Base-by-base conservation (phyloP, 2,797 vertebrate genomes). In the Coilia nasus region DNA sequence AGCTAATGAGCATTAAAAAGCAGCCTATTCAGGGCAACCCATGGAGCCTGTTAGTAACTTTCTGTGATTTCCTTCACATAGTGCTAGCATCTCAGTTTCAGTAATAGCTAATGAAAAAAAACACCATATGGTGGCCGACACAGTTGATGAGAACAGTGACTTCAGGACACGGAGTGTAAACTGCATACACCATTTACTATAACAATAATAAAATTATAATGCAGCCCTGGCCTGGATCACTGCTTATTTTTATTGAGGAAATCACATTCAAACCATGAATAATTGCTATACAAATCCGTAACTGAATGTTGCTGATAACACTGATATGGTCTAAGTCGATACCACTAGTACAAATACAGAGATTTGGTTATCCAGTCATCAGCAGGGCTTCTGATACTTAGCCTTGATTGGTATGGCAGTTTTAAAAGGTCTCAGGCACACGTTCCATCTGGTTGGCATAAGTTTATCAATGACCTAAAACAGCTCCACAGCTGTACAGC, bases 241-340 rank as follows among this genome's bases (percentile, higher is more conserved):
- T 78, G 71, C 71, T 7, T 41, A 78, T 21, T 17, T 35, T 78
- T 19, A 44, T 78, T 15, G 35, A 7, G 17, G 31, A 19, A 78
- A 44, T 41, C 0, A 41, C 28, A 17, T 21, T 21, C 31, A 35
- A 35, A 44, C 71, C 71, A 78, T 78, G 12, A 21, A 78, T 41
- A 78, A 78, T 78, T 19, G 71, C 71, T 44, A 21, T 78, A 21
- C 41, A 78, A 78, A 78, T 44, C 71, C 19, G 35, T 10, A 78
- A 44, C 6, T 44, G 15, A 41, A 1, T 41, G 17, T 41, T 44
- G 19, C 31, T 78, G 35, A 78, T 44, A 78, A 3, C 35, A 44
- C 41, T 41, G 35, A 12, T 75, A 41, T 41, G 31, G 28, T 41
- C 67, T 7, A 78, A 17, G 6, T 44, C 35, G 19, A 78, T 6